A percentile compares a stretch with the other conserved stretches of the same genome.
Evolutionary conservation across 2,888 invertebrate species (phyloP).

Genomic region (Rhagonycha lutea): DNA sequence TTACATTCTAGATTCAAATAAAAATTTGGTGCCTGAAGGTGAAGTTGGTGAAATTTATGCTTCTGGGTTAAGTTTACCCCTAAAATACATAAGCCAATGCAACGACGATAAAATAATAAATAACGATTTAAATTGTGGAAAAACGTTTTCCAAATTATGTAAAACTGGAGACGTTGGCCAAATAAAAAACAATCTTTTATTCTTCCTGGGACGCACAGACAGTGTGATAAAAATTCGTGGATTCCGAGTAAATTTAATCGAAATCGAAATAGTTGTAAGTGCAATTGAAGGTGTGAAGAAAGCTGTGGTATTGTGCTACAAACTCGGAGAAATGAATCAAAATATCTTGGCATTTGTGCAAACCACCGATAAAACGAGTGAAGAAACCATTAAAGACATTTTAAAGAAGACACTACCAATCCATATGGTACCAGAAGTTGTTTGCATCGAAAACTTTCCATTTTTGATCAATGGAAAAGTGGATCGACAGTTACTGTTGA

Average conservation of each 20-base stretch:
- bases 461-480: constrained; percentile 85
- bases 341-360: constrained; percentile 70
- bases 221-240: constrained; percentile 83
- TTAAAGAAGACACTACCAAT: constrained; percentile 68
- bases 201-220: constrained; percentile 82
- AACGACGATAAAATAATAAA: constrained; percentile 74
- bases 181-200: constrained; percentile 66
- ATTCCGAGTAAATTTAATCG: constrained; percentile 81
- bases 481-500: constrained; percentile 77
- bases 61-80: constrained; percentile 77
- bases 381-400: constrained; percentile 66
- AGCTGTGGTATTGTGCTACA: constrained; percentile 65
- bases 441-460: constrained; percentile 75
- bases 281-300: constrained; percentile 71
- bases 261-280: constrained; percentile 76
- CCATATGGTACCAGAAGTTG: constrained; percentile 77
- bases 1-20: constrained; percentile 76
- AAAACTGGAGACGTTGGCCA: constrained; percentile 84
- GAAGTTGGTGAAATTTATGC: constrained; percentile 82
- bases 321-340: constrained; percentile 71
- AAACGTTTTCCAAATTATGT: constrained; percentile 72
- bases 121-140: constrained; percentile 71
- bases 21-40: constrained; percentile 71
- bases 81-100: constrained; percentile 77
- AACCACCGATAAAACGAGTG: constrained; percentile 50